Percentiles rank a stretch among this genome's conserved stretches.
Evolutionary conservation across 1,140 invertebrate species (phyloP).

Genomic region (Pomacea maculata): DNA sequence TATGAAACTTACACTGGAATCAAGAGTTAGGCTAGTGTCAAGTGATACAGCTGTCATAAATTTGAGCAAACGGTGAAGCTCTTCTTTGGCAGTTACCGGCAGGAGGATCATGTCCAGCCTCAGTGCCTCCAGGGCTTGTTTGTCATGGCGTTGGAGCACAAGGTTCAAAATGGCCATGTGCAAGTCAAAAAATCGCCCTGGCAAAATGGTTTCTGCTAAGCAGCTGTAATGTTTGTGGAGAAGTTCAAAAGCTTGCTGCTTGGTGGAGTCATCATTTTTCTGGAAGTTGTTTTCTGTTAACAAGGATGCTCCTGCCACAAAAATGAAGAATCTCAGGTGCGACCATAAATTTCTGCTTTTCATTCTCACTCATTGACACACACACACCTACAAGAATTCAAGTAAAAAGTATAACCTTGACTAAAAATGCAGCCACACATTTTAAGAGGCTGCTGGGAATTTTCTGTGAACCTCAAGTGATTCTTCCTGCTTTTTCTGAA

Average conservation of each 20-base stretch:
- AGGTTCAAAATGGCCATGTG: conserved; percentile 53
- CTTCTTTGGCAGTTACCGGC: conserved; percentile 55
- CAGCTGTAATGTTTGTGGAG: conserved; percentile 44
- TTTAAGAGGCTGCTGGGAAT: no score
- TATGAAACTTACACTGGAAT: conserved; percentile 37
- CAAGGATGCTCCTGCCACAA: conserved; percentile 5
- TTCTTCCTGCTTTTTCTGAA: no score
- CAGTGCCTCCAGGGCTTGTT: conserved; percentile 48
- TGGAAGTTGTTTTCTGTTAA: conserved; percentile 14
- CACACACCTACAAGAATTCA: no score
- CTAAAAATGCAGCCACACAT: no score
- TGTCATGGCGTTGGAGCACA: conserved; percentile 36
- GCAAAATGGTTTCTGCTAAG: conserved; percentile 41
- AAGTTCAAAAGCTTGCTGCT: conserved; percentile 32
- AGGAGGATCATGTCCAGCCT: conserved; percentile 60
- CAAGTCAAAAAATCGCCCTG: conserved; percentile 52
- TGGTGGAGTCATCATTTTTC: conserved; percentile 8
- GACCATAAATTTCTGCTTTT: no score
- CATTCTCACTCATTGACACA: no score
- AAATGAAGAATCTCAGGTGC: no score
- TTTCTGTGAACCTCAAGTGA: no score
- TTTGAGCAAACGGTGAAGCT: conserved; percentile 61
- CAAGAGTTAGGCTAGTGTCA: conserved; percentile 43
- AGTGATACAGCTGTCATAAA: conserved; percentile 60
- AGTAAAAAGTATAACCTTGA: no score